A percentile compares a stretch with the other conserved stretches of the same genome.
Conservation (phyloP, 2,113 vertebrate species). For the Dromaius novaehollandiae region DNA sequence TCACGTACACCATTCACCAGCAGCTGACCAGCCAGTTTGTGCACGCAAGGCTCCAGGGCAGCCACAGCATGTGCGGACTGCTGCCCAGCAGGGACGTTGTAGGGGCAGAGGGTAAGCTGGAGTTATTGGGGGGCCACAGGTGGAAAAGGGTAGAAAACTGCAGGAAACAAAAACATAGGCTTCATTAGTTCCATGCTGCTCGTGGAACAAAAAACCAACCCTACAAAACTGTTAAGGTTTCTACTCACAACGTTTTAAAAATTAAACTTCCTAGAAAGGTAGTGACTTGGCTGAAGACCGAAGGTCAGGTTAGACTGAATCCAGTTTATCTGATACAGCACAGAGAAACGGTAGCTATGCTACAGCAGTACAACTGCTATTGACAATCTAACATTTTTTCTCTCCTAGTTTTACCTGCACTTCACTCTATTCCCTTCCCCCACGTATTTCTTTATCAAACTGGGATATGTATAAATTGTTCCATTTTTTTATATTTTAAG, state of each 20-base stretch:
- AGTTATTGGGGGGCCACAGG: not conserved
- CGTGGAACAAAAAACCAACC: not conserved
- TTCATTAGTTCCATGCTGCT: not conserved
- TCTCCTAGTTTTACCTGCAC: not conserved
- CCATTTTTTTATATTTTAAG: not conserved
- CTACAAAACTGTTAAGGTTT: not conserved
- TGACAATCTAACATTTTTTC: not conserved
- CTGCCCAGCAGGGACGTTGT: not conserved
- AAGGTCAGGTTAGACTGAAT: not conserved
- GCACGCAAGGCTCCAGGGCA: not conserved
- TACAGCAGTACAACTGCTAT: not conserved
- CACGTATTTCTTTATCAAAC: not conserved
- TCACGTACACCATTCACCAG: rapidly evolving
- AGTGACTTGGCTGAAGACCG: not conserved
- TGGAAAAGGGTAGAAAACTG: not conserved
- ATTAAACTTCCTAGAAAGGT: not conserved
- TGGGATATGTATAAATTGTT: not conserved
- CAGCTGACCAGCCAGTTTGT: rapidly evolving
- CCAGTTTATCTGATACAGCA: not conserved
- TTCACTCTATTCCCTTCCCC: not conserved
- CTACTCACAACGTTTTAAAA: not conserved
- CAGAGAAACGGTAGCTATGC: not conserved
- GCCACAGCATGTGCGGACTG: rapidly evolving
- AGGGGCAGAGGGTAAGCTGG: not conserved
- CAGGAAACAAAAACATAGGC: not conserved